Evolutionary conservation across 2,888 invertebrate genomes (phyloP), one percentile per base, ranked within the genome.

Genomic region (Schizaphis graminum): DNA sequence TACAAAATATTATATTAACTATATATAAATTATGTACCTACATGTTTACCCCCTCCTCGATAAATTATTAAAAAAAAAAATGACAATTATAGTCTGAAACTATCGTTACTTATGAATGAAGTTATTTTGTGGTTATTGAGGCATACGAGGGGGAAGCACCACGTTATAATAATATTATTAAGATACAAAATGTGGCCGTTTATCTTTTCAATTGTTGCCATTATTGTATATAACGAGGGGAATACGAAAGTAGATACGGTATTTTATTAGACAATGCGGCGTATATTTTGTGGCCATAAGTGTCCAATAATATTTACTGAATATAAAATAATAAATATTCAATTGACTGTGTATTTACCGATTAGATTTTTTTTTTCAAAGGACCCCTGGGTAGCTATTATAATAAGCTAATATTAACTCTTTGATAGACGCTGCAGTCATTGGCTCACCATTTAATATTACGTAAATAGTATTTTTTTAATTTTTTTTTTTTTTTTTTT

Each of bases 131-230:
- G 93, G 56, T 89, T 89, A 93, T 86, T 91, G n/a, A 57, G 56
- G 57, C 53, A 28, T 28, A n/a, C 57, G 26, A 56, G n/a, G 57
- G 89, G 89, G 41, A 13, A 56, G n/a, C 53, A 57, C 26, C 13
- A 7, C 57, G 53, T 53, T 41, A 87, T n/a, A n/a, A 41, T 77
- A 77, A 77, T 77, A 77, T 35, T 77, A 77, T 77, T 89, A 89
- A 92, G 57, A 93, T 47, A 90, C 61, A 47, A 90, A 90, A 90
- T 90, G 84, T 61, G 90, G 57, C 89, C 61, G 86, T 94, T 90
- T 67, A 94, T 94, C 86, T 90, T 94, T 94, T 90, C 89, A 91
- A 94, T 90, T 89, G 89, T 85, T 47, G 89, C 85, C 86, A 47
- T 57, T 92, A 86, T 87, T 47, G n/a, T 41, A 44, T 41, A 44